Conservation (phyloP, 2,797 vertebrate genomes). For the Tokudaia tokunoshimensis region DNA sequence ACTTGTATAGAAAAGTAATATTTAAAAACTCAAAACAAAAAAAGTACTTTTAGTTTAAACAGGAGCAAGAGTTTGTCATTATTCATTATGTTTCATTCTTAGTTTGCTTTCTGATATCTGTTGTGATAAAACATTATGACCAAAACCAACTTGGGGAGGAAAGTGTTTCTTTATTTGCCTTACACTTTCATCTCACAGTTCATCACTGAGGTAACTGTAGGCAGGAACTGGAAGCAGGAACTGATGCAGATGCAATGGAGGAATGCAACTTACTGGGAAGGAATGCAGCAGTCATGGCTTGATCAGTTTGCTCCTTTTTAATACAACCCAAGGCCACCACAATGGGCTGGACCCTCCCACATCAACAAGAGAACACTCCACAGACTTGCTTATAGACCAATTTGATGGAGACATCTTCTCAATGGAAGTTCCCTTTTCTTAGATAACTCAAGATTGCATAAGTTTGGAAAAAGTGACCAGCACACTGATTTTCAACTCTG, state of each 20-base stretch:
- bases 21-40: slow-evolving; percentile 53
- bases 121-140: not conserved
- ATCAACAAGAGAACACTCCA: not conserved
- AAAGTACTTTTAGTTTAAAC: slow-evolving; percentile 11
- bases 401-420: not conserved
- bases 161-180: not conserved
- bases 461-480: not conserved
- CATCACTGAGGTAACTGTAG: not conserved
- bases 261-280: not conserved
- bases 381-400: not conserved
- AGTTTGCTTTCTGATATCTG: not conserved
- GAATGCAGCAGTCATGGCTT: not conserved
- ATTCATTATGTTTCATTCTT: not conserved
- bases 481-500: not conserved
- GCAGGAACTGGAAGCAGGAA: not conserved
- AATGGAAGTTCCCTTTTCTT: not conserved
- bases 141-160: not conserved
- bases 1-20: not conserved
- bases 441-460: not conserved
- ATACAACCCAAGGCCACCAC: not conserved
- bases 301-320: not conserved
- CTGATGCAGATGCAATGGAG: not conserved
- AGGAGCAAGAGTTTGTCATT: not conserved
- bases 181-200: not conserved
- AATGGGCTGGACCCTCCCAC: not conserved